Conservation (phyloP, 2,113 vertebrate genomes). For the Bostrychus sinensis region DNA sequence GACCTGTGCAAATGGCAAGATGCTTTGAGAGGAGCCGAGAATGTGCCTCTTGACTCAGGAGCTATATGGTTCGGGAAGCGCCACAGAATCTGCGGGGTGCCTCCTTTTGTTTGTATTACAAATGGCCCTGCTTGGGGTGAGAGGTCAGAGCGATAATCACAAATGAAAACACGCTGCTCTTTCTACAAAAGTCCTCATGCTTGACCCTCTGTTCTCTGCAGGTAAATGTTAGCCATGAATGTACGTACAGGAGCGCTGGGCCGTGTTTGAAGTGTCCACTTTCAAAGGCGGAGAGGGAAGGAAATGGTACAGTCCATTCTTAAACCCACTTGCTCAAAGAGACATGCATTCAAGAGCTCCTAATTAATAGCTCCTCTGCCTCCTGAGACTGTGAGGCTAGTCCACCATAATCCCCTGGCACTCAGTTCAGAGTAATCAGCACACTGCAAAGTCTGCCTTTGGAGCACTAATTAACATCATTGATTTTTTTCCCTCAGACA, state of each 20-base stretch:
- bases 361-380: conserved; percentile 75
- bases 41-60: conserved; percentile 36
- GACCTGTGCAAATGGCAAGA: conserved; percentile 62
- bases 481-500: conserved; percentile 68
- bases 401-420: conserved; percentile 75
- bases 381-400: conserved; percentile 70
- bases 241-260: conserved; percentile 27
- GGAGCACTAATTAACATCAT: conserved; percentile 77
- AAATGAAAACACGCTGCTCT: conserved; percentile 68
- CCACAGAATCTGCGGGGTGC: conserved; percentile 49
- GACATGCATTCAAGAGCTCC: conserved; percentile 30
- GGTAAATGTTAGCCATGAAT: conserved; percentile 69
- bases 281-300: conserved; percentile 51
- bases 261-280: conserved; percentile 38
- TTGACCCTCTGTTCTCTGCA: conserved; percentile 56
- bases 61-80: conserved; percentile 37
- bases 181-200: conserved; percentile 43
- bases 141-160: conserved; percentile 77
- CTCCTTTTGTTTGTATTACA: conserved; percentile 72
- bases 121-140: conserved; percentile 65
- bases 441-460: conserved; percentile 66
- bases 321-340: conserved; percentile 36
- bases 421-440: conserved; percentile 73
- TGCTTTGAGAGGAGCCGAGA: conserved; percentile 48
- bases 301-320: conserved; percentile 45